A percentile compares a stretch with the other conserved stretches of the same genome.
Evolutionary conservation across 2,888 invertebrate genomes (phyloP).

Genomic region (Dorcus hopei): DNA sequence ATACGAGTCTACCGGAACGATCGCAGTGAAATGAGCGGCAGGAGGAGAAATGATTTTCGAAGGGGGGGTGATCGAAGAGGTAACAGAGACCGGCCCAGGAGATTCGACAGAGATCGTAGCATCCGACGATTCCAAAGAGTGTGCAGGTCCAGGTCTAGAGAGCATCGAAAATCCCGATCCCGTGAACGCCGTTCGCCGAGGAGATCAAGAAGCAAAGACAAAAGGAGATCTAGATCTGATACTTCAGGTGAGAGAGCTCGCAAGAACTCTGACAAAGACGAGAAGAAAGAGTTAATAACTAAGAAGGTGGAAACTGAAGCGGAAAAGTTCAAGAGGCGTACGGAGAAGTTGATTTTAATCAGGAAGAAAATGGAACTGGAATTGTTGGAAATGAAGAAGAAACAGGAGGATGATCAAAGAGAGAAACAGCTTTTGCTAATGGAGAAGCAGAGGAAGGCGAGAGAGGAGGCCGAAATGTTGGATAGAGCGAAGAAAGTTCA

Average conservation of each 20-base stretch:
- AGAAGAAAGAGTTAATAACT: constrained; percentile 12
- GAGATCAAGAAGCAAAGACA: constrained; percentile 48
- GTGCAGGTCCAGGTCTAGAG: constrained; percentile 35
- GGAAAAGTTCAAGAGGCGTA: constrained; percentile 42
- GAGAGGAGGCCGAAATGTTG: constrained; percentile 49
- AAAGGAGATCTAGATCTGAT: constrained; percentile 26
- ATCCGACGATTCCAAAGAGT: constrained; percentile 21
- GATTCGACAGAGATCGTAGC: constrained; percentile 11
- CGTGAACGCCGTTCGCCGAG: constrained; percentile 47
- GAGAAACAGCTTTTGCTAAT: constrained; percentile 34
- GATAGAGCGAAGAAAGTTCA: constrained; percentile 48
- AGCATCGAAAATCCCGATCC: constrained; percentile 33
- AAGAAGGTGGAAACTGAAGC: constrained; percentile 37
- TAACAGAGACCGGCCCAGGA: constrained; percentile 16
- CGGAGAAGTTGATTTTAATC: constrained; percentile 53
- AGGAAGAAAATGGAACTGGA: constrained; percentile 62
- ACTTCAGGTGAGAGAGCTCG: constrained; percentile 1
- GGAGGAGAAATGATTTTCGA: constrained; percentile 14
- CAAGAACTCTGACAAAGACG: constrained; percentile 18
- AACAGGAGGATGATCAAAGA: constrained; percentile 51
- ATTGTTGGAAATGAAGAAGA: constrained; percentile 56
- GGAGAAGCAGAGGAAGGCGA: constrained; percentile 48
- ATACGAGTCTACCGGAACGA: constrained; percentile 12
- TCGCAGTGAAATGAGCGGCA: constrained; percentile 9
- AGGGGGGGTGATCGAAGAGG: constrained; percentile 20